Evolutionary conservation across 1,140 invertebrate species (phyloP).

Genomic region (Cylas formicarius): DNA sequence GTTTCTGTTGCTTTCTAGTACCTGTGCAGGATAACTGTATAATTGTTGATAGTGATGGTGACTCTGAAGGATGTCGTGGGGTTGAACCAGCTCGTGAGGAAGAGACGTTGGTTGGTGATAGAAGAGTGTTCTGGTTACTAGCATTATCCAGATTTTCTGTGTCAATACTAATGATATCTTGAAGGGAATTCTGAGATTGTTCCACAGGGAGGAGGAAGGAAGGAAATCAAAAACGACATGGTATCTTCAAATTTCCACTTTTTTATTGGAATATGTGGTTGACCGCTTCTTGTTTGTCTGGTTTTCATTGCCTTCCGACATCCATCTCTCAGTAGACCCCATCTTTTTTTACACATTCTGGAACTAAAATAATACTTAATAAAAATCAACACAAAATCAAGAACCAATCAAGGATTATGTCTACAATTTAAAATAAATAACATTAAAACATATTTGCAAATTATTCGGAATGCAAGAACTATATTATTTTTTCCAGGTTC

Average conservation of each 20-base stretch:
- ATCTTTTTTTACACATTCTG: constrained; percentile 6
- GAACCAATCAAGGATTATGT: too few species aligned
- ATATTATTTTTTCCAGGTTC: constrained; percentile 10
- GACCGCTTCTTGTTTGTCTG: constrained; percentile 6
- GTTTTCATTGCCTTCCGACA: constrained; percentile 6
- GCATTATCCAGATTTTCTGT: background rate
- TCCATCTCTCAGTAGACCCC: constrained; percentile 4
- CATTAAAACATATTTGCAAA: too few species aligned
- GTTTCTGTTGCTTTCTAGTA: too few species aligned
- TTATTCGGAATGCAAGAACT: too few species aligned
- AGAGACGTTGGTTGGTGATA: background rate
- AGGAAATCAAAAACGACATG: background rate
- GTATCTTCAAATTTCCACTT: background rate
- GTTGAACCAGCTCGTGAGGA: background rate
- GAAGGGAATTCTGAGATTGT: too few species aligned
- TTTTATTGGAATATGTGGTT: constrained; percentile 1
- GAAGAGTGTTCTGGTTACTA: background rate
- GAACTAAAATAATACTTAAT: constrained; percentile 3
- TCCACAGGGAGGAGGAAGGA: too few species aligned
- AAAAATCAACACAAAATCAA: too few species aligned
- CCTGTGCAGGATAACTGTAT: too few species aligned
- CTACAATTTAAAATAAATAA: constrained; percentile 1
- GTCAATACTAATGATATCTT: too few species aligned
- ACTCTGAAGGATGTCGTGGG: background rate
- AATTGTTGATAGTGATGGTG: background rate